Percentiles rank a stretch among this genome's conserved stretches.
Conservation (phyloP, 2,113 vertebrate species). For the Malurus cyaneus region DNA sequence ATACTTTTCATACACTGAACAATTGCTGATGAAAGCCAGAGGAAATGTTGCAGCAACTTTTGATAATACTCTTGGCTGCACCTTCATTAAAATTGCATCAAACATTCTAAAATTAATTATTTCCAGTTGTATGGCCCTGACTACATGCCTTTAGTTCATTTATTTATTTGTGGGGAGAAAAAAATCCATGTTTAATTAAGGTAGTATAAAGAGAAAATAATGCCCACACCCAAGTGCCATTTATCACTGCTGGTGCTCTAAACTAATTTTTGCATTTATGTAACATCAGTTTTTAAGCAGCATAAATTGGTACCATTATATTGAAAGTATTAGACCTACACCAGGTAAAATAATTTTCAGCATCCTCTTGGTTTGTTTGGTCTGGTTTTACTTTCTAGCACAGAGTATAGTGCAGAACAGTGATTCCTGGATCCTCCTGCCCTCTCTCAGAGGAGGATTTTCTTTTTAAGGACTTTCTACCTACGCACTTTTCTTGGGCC, state of each 20-base stretch:
- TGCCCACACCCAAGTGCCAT: background rate
- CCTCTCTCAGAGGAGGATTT: background rate
- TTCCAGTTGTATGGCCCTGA: background rate
- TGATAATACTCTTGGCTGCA: background rate
- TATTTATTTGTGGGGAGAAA: background rate
- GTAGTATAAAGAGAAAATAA: background rate
- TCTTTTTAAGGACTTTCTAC: background rate
- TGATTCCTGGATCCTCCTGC: background rate
- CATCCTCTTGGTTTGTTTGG: background rate
- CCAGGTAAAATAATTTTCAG: background rate
- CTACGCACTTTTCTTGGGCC: background rate
- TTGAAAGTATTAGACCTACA: background rate
- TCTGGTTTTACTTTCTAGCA: background rate
- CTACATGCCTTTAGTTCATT: background rate
- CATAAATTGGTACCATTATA: background rate
- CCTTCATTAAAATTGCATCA: background rate
- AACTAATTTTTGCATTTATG: background rate
- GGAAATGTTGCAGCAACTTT: background rate
- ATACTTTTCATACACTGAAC: background rate
- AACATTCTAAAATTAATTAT: background rate
- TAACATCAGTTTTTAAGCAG: background rate
- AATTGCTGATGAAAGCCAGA: background rate
- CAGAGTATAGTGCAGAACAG: background rate
- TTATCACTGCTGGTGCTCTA: background rate
- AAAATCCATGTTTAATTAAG: background rate